A percentile compares a stretch with the other conserved stretches of the same genome.
Evolutionary conservation across 2,113 vertebrate genomes (phyloP).

Genomic region (Mixornis gularis): DNA sequence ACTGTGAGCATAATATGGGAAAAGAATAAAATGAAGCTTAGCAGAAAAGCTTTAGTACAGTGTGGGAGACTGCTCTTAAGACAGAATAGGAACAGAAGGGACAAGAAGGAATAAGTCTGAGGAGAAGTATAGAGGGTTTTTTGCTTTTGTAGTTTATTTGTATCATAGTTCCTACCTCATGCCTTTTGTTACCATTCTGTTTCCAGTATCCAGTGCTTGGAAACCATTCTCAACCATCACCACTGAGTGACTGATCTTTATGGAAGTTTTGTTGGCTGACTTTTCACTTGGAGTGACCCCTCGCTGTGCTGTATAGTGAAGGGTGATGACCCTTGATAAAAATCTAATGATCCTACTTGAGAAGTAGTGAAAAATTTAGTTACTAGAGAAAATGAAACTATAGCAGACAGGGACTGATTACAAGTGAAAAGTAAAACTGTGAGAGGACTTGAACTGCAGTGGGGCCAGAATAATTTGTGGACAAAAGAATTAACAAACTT

Average conservation of each 20-base stretch:
- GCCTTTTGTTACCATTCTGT: not conserved
- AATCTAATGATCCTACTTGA: not conserved
- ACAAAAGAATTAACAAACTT: not conserved
- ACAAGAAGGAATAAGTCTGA: not conserved
- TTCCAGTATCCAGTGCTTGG: not conserved
- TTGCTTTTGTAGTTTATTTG: not conserved
- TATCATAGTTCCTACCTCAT: not conserved
- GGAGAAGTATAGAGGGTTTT: not conserved
- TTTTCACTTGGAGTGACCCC: not conserved
- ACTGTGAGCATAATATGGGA: not conserved
- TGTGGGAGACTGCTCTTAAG: not conserved
- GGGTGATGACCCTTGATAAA: not conserved
- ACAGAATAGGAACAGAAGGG: not conserved
- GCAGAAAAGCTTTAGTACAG: not conserved
- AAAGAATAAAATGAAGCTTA: not conserved
- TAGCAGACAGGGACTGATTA: not conserved
- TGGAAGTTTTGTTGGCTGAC: not conserved
- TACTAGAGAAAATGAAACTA: not conserved
- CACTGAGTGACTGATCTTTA: not conserved
- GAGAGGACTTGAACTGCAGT: not conserved
- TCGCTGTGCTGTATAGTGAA: not conserved
- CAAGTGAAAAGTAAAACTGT: not conserved
- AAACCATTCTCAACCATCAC: not conserved
- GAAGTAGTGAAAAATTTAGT: not conserved
- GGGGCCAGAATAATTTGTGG: not conserved